These are phyloP conservation scores for Hypercompe scribonia DNA, from an alignment of 2,888 invertebrate species.

Conservation along the genomic window DNA sequence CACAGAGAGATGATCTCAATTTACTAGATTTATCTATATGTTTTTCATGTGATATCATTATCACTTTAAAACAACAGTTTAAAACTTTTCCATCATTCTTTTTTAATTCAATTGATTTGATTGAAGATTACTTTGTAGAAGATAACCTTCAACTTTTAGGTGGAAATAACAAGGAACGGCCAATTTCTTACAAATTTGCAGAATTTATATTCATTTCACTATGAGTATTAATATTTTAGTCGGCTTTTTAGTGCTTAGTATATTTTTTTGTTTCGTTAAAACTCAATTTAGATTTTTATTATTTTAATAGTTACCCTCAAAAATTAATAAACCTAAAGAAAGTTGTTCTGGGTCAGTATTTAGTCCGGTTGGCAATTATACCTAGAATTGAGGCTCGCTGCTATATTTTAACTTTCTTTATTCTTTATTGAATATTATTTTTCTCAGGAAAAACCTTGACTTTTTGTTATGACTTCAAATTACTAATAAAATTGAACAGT, in stretches of 20 bases:
- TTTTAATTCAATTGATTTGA: too few species aligned
- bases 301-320: too few species aligned
- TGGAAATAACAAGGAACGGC: neutral
- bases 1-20: too few species aligned
- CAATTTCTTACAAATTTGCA: neutral
- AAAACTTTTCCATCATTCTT: too few species aligned
- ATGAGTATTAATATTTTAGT: neutral
- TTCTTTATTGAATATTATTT: constrained; percentile 41
- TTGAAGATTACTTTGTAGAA: too few species aligned
- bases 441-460: constrained; percentile 23
- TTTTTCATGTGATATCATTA: too few species aligned
- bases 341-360: constrained; percentile 14
- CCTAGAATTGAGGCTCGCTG: constrained; percentile 22
- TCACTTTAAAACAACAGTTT: too few species aligned
- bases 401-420: constrained; percentile 36
- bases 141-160: too few species aligned
- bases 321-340: too few species aligned
- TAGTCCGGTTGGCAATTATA: constrained; percentile 8
- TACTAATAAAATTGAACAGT: constrained; percentile 30
- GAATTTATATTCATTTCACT: neutral
- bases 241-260: neutral
- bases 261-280: neutral
- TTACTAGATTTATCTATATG: neutral
- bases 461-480: constrained; percentile 28
- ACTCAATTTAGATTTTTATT: too few species aligned